Conservation (phyloP, 2,797 vertebrate genomes). For the Heliangelus exortis region DNA sequence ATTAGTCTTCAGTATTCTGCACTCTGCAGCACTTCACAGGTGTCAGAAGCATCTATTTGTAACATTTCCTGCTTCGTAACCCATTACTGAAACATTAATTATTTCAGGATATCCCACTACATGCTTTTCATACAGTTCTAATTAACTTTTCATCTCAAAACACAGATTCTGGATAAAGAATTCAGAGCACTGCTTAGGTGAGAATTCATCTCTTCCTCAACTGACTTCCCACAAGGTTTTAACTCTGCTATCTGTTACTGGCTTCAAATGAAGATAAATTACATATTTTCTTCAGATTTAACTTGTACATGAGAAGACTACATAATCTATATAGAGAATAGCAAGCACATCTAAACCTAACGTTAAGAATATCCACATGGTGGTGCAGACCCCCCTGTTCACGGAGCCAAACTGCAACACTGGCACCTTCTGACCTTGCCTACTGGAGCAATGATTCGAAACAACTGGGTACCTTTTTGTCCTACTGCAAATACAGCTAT, state of each 20-base stretch:
- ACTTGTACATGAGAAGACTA: not conserved
- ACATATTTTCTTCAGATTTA: not conserved
- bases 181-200: not conserved
- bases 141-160: not conserved
- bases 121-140: not conserved
- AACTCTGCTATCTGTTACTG: accelerated
- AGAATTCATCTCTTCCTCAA: not conserved
- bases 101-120: not conserved
- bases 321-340: not conserved
- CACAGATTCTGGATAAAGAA: not conserved
- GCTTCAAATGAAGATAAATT: not conserved
- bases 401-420: too few relatives aligned
- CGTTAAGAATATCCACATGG: not conserved
- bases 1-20: not conserved
- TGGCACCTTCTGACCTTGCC: too few relatives aligned
- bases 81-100: not conserved
- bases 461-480: too few relatives aligned
- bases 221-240: not conserved
- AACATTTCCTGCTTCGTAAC: not conserved
- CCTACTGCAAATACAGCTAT: too few relatives aligned
- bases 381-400: too few relatives aligned
- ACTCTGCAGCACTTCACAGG: not conserved
- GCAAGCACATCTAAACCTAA: not conserved
- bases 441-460: too few relatives aligned
- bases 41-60: not conserved